Conservation (phyloP, 2,113 vertebrate genomes). For the Origma solitaria region DNA sequence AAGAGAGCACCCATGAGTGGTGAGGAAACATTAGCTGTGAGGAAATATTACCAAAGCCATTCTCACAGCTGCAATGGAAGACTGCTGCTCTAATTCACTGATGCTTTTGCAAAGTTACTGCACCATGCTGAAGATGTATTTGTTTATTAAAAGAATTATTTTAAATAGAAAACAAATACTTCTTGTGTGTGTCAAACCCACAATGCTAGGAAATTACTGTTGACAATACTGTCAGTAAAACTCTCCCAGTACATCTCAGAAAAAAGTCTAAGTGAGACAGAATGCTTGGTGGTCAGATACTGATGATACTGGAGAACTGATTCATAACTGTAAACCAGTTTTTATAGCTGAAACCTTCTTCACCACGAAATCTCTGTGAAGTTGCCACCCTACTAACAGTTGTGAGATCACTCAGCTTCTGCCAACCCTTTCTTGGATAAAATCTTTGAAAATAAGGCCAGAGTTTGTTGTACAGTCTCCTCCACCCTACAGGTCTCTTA, state of each 20-base stretch:
- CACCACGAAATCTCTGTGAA: neutral
- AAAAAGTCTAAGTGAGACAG: neutral
- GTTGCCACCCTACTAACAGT: neutral
- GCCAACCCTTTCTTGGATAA: neutral
- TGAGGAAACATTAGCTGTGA: neutral
- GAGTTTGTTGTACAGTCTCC: neutral
- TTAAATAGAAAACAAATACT: neutral
- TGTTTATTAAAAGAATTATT: neutral
- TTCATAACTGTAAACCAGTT: conserved; percentile 1
- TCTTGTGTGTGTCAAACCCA: neutral
- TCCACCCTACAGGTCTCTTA: neutral
- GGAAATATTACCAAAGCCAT: neutral
- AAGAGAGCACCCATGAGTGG: neutral
- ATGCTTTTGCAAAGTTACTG: neutral
- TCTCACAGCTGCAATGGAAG: neutral
- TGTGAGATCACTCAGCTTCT: neutral
- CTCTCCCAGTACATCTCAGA: neutral
- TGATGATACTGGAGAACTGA: neutral
- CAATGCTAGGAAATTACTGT: neutral
- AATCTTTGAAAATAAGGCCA: neutral
- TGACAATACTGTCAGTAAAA: neutral
- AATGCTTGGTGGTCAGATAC: neutral
- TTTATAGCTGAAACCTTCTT: conserved; percentile 16
- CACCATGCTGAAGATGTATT: neutral
- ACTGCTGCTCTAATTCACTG: neutral